Percentiles rank a stretch among this genome's conserved stretches.
These are phyloP conservation scores for Hydraecia micacea DNA, from an alignment of 2,888 invertebrate genomes.

Conservation along the genomic window DNA sequence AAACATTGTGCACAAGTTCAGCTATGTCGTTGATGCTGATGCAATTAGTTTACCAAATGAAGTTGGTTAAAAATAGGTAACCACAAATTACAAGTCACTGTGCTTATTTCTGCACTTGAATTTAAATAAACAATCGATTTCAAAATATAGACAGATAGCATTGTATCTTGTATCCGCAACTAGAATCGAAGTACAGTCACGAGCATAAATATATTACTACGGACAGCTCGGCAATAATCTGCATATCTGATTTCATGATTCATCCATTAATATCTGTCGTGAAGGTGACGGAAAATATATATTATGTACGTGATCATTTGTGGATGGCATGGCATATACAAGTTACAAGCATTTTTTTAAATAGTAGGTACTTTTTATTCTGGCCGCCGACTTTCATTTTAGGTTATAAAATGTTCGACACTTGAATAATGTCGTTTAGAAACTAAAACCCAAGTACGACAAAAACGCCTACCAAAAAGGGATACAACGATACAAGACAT, in stretches of 20 bases:
- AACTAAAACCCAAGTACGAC: too few species aligned
- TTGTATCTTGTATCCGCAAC: background rate
- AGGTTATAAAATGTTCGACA: too few species aligned
- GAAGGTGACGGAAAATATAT: background rate
- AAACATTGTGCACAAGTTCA: background rate
- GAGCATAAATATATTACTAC: background rate
- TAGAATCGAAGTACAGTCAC: background rate
- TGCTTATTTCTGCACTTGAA: slow-evolving; percentile 15
- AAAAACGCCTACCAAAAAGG: background rate
- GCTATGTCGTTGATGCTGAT: background rate
- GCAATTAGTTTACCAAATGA: background rate
- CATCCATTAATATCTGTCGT: background rate
- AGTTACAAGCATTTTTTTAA: too few species aligned
- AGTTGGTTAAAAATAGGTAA: slow-evolving; percentile 2
- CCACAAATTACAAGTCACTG: background rate
- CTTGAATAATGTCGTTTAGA: too few species aligned
- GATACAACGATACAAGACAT: background rate
- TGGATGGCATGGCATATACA: background rate
- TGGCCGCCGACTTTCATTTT: too few species aligned
- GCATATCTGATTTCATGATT: background rate
- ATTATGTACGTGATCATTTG: background rate
- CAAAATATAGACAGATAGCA: slow-evolving; percentile 8
- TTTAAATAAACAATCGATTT: slow-evolving; percentile 13
- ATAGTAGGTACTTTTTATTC: too few species aligned
- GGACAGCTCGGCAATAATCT: background rate